phyloP scores from a whole-genome alignment of 1,140 invertebrate genomes.

The Oscheius sp. region DNA sequence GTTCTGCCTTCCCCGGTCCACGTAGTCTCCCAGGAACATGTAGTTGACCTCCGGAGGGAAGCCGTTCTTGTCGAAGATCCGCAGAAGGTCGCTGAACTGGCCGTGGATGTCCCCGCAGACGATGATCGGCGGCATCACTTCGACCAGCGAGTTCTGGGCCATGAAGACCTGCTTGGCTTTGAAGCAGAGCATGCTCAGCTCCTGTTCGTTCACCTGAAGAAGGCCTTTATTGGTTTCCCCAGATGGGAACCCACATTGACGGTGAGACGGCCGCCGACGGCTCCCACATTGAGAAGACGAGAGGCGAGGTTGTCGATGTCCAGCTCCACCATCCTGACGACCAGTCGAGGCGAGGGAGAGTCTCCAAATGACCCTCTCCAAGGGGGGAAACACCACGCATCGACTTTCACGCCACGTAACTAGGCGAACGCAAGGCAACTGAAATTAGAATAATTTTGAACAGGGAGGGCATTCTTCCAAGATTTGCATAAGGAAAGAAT shows the following conservation, averaged over 20 bases:
- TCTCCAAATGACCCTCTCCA: no score
- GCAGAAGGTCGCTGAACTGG: slow-evolving; percentile 50
- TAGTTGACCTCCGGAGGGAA: slow-evolving; percentile 51
- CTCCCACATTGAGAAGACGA: slow-evolving; percentile 43
- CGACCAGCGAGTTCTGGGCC: slow-evolving; percentile 67
- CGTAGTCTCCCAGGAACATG: slow-evolving; percentile 51
- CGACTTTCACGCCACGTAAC: no score
- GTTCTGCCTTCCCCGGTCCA: slow-evolving; percentile 50
- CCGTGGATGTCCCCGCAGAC: slow-evolving; percentile 56
- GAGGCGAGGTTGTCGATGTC: slow-evolving; percentile 43
- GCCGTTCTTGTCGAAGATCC: slow-evolving; percentile 64
- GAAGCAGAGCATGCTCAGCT: neutral
- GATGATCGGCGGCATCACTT: slow-evolving; percentile 66
- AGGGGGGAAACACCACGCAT: no score
- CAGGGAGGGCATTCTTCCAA: no score
- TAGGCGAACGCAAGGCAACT: no score
- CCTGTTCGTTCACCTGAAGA: neutral
- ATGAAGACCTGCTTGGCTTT: slow-evolving; percentile 62
- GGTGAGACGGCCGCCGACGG: slow-evolving; percentile 44
- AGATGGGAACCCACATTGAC: slow-evolving; percentile 16
- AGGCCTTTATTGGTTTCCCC: neutral
- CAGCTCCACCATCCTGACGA: slow-evolving; percentile 14
- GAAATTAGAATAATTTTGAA: no score
- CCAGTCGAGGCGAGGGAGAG: no score
- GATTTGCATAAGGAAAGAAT: no score